Evolutionary conservation across 2,888 invertebrate species (phyloP).

Genomic region (Luperina testacea): DNA sequence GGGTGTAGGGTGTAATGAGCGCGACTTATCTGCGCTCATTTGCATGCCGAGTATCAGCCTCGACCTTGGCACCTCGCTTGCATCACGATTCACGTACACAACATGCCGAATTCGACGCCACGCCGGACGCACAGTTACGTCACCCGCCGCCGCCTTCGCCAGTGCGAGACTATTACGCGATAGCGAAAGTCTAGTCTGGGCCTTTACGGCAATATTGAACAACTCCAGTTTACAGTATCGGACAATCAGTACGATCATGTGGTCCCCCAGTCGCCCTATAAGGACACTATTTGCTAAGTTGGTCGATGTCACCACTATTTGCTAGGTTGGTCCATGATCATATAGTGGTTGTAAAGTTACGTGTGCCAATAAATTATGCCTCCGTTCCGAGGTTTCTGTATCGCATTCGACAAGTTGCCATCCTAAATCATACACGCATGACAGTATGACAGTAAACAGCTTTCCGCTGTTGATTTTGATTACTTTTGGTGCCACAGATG

Average conservation of each 20-base stretch:
- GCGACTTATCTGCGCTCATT: conserved; percentile 87
- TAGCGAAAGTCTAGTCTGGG: conserved; percentile 70
- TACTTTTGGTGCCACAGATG: conserved; percentile 29
- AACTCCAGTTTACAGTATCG: conserved; percentile 37
- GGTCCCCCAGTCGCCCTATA: conserved; percentile 41
- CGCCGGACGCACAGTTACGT: conserved; percentile 72
- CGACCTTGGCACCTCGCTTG: conserved; percentile 87
- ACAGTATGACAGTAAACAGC: conserved; percentile 53
- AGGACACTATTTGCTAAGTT: conserved; percentile 37
- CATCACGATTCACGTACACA: conserved; percentile 74
- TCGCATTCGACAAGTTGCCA: conserved; percentile 31
- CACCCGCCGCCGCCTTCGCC: conserved; percentile 62
- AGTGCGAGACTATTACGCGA: conserved; percentile 63
- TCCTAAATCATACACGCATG: conserved; percentile 37
- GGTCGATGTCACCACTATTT: conserved; percentile 31
- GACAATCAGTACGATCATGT: conserved; percentile 36
- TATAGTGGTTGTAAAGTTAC: conserved; percentile 30
- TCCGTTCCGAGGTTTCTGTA: conserved; percentile 33
- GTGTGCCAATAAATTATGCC: conserved; percentile 39
- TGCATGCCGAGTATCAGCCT: conserved; percentile 85
- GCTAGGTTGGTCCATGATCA: conserved; percentile 24
- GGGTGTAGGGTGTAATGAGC: conserved; percentile 85
- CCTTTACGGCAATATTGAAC: conserved; percentile 64
- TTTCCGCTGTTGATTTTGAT: conserved; percentile 30
- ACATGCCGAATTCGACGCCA: conserved; percentile 74